Percentiles rank a stretch among this genome's conserved stretches.
Evolutionary conservation across 2,113 vertebrate species (phyloP).

Genomic region (Poeciliopsis prolifica): DNA sequence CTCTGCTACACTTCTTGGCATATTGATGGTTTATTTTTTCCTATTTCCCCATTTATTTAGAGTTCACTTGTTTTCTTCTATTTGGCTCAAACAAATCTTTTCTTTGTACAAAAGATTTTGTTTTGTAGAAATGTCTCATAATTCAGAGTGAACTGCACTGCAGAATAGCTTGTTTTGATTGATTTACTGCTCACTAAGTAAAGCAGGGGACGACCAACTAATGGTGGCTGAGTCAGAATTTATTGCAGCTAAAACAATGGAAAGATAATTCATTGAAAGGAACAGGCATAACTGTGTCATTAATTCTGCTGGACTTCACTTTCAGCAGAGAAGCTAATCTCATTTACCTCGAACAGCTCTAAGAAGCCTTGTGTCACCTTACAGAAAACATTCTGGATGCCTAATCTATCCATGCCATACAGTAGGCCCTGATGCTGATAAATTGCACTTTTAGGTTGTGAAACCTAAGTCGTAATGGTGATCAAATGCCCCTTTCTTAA

Average conservation of each 20-base stretch:
- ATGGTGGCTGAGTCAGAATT: conserved; percentile 36
- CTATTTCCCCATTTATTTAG: conserved; percentile 30
- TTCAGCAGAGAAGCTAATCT: conserved; percentile 49
- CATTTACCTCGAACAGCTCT: conserved; percentile 44
- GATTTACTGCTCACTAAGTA: conserved; percentile 29
- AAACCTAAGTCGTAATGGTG: conserved; percentile 63
- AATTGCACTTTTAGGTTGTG: conserved; percentile 65
- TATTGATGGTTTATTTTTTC: conserved; percentile 21
- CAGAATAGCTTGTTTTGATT: conserved; percentile 41
- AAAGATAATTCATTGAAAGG: conserved; percentile 35
- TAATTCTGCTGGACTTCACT: conserved; percentile 41
- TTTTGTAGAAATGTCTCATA: conserved; percentile 11
- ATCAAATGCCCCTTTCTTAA: conserved; percentile 74
- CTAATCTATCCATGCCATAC: conserved; percentile 54
- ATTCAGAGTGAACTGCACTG: conserved; percentile 28
- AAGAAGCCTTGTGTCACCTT: conserved; percentile 61
- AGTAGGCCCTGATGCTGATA: conserved; percentile 71
- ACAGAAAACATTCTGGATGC: conserved; percentile 46
- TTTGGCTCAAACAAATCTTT: conserved; percentile 36
- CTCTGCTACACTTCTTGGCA: conserved; percentile 42
- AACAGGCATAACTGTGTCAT: conserved; percentile 15
- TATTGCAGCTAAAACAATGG: conserved; percentile 49
- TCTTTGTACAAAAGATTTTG: conserved; percentile 1
- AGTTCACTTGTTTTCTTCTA: conserved; percentile 23
- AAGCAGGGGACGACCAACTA: conserved; percentile 33